Conservation (phyloP, 2,888 invertebrate genomes). For the Thera britannica region DNA sequence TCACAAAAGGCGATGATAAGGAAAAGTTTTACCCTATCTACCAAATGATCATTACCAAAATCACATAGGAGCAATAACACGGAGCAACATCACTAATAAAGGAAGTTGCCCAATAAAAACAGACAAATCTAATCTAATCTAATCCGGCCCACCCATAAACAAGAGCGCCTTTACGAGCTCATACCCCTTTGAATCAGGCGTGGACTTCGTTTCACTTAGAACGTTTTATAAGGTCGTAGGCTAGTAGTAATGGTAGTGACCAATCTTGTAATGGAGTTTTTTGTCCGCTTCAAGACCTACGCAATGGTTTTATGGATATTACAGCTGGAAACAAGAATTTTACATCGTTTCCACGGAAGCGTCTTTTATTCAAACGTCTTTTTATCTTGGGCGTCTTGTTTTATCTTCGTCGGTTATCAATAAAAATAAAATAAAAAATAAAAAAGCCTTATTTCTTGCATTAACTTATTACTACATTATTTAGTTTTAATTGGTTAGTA, state of each 20-base stretch:
- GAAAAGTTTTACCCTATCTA: slow-evolving; percentile 17
- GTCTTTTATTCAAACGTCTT: no score
- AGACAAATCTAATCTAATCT: slow-evolving; percentile 38
- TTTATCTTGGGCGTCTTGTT: no score
- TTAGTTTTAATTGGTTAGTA: no score
- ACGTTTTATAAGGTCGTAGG: background rate
- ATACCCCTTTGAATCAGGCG: slow-evolving; percentile 33
- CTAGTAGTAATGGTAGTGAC: background rate
- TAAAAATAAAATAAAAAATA: no score
- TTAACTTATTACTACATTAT: no score
- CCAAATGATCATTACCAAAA: slow-evolving; percentile 15
- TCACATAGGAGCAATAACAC: slow-evolving; percentile 22
- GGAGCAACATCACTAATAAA: slow-evolving; percentile 29
- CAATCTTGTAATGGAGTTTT: background rate
- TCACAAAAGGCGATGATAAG: slow-evolving; percentile 2
- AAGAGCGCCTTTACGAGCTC: slow-evolving; percentile 43
- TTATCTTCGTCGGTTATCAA: no score
- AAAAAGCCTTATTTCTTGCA: no score
- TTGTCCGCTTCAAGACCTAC: background rate
- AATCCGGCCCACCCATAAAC: slow-evolving; percentile 44
- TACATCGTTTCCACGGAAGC: no score
- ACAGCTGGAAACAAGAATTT: background rate
- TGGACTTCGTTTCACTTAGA: slow-evolving; percentile 8
- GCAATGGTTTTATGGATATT: background rate
- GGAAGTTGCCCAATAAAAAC: slow-evolving; percentile 41